These are phyloP conservation scores for Arvicanthis niloticus DNA, from an alignment of 2,113 vertebrate genomes.

Conservation along the genomic window DNA sequence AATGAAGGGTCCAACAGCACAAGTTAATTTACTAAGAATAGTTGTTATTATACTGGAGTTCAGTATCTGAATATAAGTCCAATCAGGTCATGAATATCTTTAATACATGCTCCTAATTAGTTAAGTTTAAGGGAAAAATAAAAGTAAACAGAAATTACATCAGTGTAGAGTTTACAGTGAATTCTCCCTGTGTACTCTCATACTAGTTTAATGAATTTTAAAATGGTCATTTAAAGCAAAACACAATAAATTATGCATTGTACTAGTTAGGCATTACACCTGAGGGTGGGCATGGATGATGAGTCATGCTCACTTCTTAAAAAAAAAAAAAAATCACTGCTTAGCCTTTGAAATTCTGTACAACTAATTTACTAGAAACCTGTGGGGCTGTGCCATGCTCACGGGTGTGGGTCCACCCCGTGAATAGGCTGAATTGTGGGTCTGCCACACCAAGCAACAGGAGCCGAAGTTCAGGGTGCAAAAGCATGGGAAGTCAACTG, in stretches of 20 bases:
- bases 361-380: neutral
- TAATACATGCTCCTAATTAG: neutral
- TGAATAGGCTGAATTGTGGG: too few species aligned
- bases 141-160: conserved; percentile 41
- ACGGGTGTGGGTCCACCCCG: too few species aligned
- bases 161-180: neutral
- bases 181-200: neutral
- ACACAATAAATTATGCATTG: neutral
- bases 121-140: neutral
- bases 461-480: too few species aligned
- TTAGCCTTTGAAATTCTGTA: neutral
- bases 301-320: neutral
- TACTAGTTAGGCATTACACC: neutral
- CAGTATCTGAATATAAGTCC: neutral
- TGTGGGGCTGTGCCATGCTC: too few species aligned
- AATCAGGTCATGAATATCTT: neutral
- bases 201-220: conserved; percentile 51
- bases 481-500: too few species aligned
- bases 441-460: too few species aligned
- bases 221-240: conserved; percentile 41
- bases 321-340: neutral
- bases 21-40: neutral
- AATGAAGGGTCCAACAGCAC: neutral
- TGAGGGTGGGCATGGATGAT: neutral
- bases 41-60: neutral